A percentile compares a stretch with the other conserved stretches of the same genome.
Evolutionary conservation across 1,140 invertebrate genomes (phyloP).

Genomic region (Penaeus vannamei): DNA sequence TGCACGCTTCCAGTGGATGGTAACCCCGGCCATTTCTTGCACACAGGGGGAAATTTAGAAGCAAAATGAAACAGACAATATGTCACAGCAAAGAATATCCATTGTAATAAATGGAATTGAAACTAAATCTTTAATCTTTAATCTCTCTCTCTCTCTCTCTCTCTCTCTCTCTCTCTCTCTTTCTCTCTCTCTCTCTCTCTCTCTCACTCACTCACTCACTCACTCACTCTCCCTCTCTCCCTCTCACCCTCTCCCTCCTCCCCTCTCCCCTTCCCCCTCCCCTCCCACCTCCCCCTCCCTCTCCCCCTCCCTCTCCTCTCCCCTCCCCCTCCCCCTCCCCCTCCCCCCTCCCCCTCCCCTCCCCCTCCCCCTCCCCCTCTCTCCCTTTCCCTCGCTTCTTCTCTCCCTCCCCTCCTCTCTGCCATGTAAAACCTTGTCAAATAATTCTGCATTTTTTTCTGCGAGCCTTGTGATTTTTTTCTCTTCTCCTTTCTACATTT

Average conservation of each 20-base stretch:
- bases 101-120: too few relatives aligned
- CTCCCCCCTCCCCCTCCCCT: background rate
- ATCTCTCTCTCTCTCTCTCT: too few relatives aligned
- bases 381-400: background rate
- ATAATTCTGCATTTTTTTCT: slow-evolving; percentile 3
- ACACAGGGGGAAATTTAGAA: too few relatives aligned
- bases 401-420: background rate
- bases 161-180: too few relatives aligned
- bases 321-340: background rate
- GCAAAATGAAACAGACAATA: too few relatives aligned
- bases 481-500: background rate
- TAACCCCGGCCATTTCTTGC: too few relatives aligned
- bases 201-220: too few relatives aligned
- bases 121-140: too few relatives aligned
- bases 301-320: background rate
- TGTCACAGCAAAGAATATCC: too few relatives aligned
- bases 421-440: background rate
- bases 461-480: background rate
- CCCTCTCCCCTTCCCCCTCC: background rate
- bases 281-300: background rate
- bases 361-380: background rate
- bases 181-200: too few relatives aligned
- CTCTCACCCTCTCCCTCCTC: background rate
- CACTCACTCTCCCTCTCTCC: background rate
- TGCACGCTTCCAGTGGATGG: too few relatives aligned